Conservation (phyloP, 2,113 vertebrate genomes). For the Manacus vitellinus region DNA sequence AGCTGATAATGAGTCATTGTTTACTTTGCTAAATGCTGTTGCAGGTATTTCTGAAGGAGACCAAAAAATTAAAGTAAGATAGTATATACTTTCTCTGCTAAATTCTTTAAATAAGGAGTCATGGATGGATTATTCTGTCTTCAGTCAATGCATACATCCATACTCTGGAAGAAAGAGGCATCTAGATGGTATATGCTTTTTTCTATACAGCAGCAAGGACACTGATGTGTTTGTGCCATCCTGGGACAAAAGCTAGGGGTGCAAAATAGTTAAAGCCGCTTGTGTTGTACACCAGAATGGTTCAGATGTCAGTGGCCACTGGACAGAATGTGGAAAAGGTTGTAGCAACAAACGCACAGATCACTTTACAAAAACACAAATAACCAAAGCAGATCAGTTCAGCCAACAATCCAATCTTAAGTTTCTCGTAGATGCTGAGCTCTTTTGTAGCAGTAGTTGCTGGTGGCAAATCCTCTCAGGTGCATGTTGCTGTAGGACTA, state of each 20-base stretch:
- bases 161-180: background rate
- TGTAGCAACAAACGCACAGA: background rate
- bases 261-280: background rate
- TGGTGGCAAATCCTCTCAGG: background rate
- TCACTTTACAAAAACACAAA: background rate
- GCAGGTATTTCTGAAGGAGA: background rate
- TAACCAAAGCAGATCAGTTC: background rate
- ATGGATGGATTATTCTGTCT: background rate
- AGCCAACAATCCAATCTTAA: background rate
- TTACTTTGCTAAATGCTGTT: background rate
- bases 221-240: background rate
- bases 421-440: background rate
- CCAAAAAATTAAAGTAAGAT: background rate
- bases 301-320: background rate
- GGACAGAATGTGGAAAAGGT: background rate
- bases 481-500: background rate
- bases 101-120: background rate
- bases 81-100: background rate
- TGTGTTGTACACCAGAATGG: background rate
- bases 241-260: background rate
- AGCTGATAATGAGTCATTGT: background rate
- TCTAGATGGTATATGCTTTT: background rate
- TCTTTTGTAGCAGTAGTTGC: background rate
- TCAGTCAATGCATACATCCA: background rate
- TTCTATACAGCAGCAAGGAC: background rate